phyloP scores from a whole-genome alignment of 2,888 invertebrate species.

The Nephrotoma flavescens region DNA sequence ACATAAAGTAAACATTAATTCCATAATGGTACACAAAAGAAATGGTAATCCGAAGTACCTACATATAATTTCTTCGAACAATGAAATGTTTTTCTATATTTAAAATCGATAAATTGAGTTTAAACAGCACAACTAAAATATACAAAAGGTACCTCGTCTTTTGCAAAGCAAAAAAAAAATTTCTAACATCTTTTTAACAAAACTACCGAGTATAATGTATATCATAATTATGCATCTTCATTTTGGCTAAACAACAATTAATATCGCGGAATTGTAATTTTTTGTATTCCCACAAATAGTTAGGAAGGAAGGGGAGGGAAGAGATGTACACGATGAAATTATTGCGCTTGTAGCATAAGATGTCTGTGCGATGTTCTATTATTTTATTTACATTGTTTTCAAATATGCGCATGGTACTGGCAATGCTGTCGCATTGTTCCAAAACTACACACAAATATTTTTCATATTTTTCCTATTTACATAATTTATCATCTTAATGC shows the following conservation, averaged over 20 bases:
- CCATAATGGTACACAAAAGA: not conserved
- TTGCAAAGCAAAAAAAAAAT: not conserved
- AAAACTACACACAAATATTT: not conserved
- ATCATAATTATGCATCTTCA: not conserved
- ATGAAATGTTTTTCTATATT: not conserved
- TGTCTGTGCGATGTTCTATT: not conserved
- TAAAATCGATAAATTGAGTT: not conserved
- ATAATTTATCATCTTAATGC: not conserved
- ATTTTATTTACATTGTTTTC: not conserved
- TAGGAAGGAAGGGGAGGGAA: not conserved
- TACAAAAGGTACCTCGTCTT: not conserved
- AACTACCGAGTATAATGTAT: not conserved
- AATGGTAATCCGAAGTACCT: not conserved
- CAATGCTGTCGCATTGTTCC: not conserved
- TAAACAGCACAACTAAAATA: not conserved
- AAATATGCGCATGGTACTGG: not conserved
- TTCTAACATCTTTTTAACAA: not conserved
- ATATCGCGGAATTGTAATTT: not conserved
- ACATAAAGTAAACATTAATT: not conserved
- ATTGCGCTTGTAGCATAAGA: not conserved
- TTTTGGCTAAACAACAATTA: not conserved
- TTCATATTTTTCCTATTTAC: not conserved
- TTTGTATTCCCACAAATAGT: not conserved
- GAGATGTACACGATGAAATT: not conserved
- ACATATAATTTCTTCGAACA: not conserved